Evolutionary conservation across 1,140 invertebrate genomes (phyloP), one percentile per base, ranked within the genome.

Genomic region (Eciton burchellii): DNA sequence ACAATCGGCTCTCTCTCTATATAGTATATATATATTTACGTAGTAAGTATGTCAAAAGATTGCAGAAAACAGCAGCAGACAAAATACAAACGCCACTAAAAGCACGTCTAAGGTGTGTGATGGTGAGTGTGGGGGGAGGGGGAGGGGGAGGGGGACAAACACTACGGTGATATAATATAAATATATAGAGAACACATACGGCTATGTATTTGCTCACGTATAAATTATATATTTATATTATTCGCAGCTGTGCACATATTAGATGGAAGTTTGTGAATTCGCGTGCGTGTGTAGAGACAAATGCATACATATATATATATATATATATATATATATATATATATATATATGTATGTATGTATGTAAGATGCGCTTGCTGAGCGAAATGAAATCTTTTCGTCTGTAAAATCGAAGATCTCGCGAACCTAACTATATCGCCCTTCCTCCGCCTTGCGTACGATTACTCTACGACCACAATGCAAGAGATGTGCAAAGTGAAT

Each of bases 11-110:
- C 74, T 77, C 74, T 77, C 74, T 77, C 74, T 79, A 79, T 57
- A 66, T 56, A 77, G 3, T 71, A 82, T 59, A 82, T 60, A 87
- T 77, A 71, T 76, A 73, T 81, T 83, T 72, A 85, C 63, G 35
- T 82, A 85, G 54, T 83, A 85, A 71, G 72, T 81, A 73, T 84
- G 47, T 79, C 47, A 68, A 62, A 66, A 65, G 73, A 74, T 91
- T 82, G 74, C 83, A 87, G 76, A 63, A 84, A 89, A 84, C 66
- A 73, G 26, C 83, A 91, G 89, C 84, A 92, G 88, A 92, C 91
- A 92, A 92, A 87, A 81, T 71, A 88, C 89, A 92, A 92, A 93
- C 92, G 91, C 89, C 88, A 93, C 93, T 93, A 93, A 93, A 94
- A 93, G 92, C 92, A 92, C 91, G 91, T 92, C 90, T 92, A 90